Evolutionary conservation across 2,888 invertebrate genomes (phyloP).

Genomic region (Acrobasis suavella): DNA sequence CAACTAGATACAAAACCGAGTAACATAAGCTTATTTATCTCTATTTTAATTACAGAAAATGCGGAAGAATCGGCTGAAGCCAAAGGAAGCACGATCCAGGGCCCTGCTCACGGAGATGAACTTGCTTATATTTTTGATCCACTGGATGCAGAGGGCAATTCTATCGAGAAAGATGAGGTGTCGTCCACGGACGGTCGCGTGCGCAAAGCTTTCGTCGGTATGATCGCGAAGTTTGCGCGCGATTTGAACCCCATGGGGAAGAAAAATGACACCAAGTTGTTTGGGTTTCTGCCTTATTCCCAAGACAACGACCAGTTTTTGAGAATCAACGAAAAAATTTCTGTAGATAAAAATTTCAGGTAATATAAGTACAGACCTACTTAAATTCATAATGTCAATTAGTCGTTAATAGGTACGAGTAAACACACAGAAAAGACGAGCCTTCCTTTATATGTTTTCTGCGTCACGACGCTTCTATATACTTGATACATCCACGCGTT

Average conservation of each 20-base stretch:
- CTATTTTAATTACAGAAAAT: conserved; percentile 39
- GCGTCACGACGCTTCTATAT: too few relatives aligned
- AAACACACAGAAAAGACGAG: too few relatives aligned
- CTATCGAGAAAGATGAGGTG: conserved; percentile 58
- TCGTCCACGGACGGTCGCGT: conserved; percentile 84
- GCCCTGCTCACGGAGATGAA: conserved; percentile 87
- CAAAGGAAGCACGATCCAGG: conserved; percentile 41
- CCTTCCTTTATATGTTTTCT: too few relatives aligned
- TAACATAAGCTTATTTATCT: background rate
- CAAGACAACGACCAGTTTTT: conserved; percentile 59
- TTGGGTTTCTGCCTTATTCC: conserved; percentile 51
- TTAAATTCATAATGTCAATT: too few relatives aligned
- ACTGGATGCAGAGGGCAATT: conserved; percentile 82
- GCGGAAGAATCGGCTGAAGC: conserved; percentile 30
- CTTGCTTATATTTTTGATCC: conserved; percentile 87
- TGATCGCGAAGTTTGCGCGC: conserved; percentile 86
- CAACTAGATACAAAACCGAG: background rate
- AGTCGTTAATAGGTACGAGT: too few relatives aligned
- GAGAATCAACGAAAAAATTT: conserved; percentile 55
- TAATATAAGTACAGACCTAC: too few relatives aligned
- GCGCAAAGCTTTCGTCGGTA: conserved; percentile 84
- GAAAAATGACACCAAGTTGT: conserved; percentile 39
- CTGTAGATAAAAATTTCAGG: conserved; percentile 68
- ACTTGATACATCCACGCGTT: too few relatives aligned
- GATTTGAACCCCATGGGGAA: conserved; percentile 44